Evolutionary conservation across 1,140 invertebrate genomes (phyloP).

Genomic region (Drosophila arizonae): DNA sequence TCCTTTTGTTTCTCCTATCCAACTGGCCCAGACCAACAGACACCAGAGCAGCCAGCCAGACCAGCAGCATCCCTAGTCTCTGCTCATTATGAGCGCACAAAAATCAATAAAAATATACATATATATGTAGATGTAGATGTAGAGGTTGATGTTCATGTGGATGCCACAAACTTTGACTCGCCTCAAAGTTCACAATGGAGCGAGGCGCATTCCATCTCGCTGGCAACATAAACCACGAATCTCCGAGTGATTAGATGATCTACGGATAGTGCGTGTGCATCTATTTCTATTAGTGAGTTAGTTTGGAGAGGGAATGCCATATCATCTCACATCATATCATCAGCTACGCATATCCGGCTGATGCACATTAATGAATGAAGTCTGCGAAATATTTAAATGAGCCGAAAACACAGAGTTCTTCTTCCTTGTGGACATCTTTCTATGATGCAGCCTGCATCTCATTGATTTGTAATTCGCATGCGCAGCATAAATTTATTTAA

Average conservation of each 20-base stretch:
- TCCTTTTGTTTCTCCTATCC: constrained; percentile 56
- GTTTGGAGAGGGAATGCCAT: constrained; percentile 45
- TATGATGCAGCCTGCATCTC: constrained; percentile 65
- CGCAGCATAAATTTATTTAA: constrained; percentile 74
- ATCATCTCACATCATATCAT: neutral
- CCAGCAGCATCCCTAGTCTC: constrained; percentile 25
- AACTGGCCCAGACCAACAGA: constrained; percentile 62
- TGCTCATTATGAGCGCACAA: constrained; percentile 65
- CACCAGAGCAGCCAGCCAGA: constrained; percentile 39
- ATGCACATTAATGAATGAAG: constrained; percentile 13
- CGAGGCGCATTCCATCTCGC: constrained; percentile 52
- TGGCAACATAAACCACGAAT: constrained; percentile 46
- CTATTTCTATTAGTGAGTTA: constrained; percentile 66
- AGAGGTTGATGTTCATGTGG: no score
- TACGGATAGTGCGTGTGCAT: constrained; percentile 3
- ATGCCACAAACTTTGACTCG: constrained; percentile 53
- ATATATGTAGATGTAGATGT: no score
- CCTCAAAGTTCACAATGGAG: constrained; percentile 30
- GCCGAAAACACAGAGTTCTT: constrained; percentile 15
- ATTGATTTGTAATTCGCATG: constrained; percentile 79
- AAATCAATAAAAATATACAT: constrained; percentile 77
- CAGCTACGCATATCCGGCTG: neutral
- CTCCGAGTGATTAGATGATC: constrained; percentile 45
- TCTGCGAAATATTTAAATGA: constrained; percentile 56
- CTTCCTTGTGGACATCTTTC: constrained; percentile 51